Base-by-base conservation (phyloP, 2,113 vertebrate genomes). In the Tichodroma muraria region DNA sequence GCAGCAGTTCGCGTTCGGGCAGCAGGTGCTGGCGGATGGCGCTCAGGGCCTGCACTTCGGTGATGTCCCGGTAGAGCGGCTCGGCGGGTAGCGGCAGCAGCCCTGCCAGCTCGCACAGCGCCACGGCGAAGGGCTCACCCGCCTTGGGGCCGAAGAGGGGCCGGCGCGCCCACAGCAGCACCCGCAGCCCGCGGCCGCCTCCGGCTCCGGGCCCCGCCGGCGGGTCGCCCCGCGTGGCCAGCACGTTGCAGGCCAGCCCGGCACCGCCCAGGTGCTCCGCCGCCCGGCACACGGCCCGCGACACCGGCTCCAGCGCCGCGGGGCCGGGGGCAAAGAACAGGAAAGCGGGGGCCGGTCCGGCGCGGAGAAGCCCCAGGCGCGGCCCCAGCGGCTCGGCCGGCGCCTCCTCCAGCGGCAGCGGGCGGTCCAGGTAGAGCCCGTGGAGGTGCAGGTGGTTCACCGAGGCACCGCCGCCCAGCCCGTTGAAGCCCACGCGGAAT, bases 381-480 rank as follows among this genome's bases (percentile, higher is more conserved):
- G 97, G 69, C 33, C 97, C 73, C 37, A 99, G 92, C 1, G 97
- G 96, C 60, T 96, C 72, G 10, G 97, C 96, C 4, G 97, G 95
- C 3, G 96, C 96, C 4, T 95, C 91, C 90, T 99, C 99, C 40
- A 99, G 93, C 4, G 93, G 97, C 61, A 99, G 97, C 63, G 98
- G 73, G 17, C 96, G 95, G 20, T 94, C 47, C 82, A 99, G 88
- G 94, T 99, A 99, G 84, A 98, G 98, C 27, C 98, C 98, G 24
- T 99, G 99, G 11, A 99, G 95, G 82, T 99, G 99, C 24, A 99
- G 96, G 80, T 99, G 99, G 96, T 99, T 99, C 59, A 99, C 98
- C 0, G 99, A 99, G 33, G 99, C 99, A 93, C 98, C 98, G 13
- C 97, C 99, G 3, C 99, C 99, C 12, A 99, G 98, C 86, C 99